These are phyloP conservation scores for Perizoma affinitatum DNA, from an alignment of 2,888 invertebrate species.

Conservation along the genomic window DNA sequence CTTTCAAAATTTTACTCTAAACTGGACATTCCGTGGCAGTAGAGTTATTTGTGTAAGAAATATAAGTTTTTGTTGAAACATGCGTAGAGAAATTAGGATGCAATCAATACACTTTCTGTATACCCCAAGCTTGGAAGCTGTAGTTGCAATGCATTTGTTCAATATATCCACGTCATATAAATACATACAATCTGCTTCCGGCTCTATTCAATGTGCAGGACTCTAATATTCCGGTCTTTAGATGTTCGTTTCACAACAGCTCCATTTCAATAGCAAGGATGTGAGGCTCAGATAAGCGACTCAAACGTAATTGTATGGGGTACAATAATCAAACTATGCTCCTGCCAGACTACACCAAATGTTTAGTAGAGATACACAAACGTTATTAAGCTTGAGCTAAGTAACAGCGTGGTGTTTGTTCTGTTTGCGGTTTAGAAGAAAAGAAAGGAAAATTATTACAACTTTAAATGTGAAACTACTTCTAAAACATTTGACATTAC, in stretches of 20 bases:
- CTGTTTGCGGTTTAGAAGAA: constrained; percentile 19
- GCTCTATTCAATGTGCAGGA: constrained; percentile 15
- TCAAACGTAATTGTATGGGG: constrained; percentile 21
- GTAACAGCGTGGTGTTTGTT: constrained; percentile 10
- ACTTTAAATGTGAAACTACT: constrained; percentile 16
- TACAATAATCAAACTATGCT: constrained; percentile 23
- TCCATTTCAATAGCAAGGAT: constrained; percentile 11
- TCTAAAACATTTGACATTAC: not conserved
- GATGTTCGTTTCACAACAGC: constrained; percentile 3
- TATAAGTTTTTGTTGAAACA: constrained; percentile 10
- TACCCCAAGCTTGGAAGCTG: too few relatives aligned
- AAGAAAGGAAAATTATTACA: constrained; percentile 12
- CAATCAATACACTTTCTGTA: not conserved
- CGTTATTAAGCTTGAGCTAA: constrained; percentile 15
- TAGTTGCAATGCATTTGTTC: constrained; percentile 2
- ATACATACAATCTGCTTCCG: constrained; percentile 8
- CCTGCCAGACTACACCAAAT: constrained; percentile 13
- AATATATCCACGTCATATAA: not conserved
- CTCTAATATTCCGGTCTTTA: constrained; percentile 21
- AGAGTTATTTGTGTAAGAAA: constrained; percentile 19
- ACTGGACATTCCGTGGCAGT: constrained; percentile 13
- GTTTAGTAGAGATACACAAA: constrained; percentile 23
- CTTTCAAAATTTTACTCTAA: constrained; percentile 19
- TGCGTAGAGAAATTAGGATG: not conserved
- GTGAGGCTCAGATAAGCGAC: constrained; percentile 22